Conservation (phyloP, 2,888 invertebrate genomes). For the Nomada flava region DNA sequence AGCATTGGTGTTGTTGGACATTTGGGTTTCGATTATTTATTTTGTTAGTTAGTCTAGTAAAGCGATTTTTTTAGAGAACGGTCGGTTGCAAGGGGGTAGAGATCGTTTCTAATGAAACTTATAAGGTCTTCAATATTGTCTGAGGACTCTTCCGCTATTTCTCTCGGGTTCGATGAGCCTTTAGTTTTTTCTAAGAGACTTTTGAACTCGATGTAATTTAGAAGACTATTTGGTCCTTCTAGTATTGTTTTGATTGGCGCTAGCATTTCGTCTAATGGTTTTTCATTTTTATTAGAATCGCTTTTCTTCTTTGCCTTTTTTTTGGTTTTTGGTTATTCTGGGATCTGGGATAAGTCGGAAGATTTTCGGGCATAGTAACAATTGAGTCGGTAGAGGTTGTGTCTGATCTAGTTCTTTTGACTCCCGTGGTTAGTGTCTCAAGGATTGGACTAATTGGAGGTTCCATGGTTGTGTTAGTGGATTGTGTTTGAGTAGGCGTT, state of each 20-base stretch:
- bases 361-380: too few relatives aligned
- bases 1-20: neutral
- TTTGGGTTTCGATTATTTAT: neutral
- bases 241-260: neutral
- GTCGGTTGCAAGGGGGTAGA: neutral
- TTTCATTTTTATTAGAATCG: neutral
- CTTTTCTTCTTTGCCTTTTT: neutral
- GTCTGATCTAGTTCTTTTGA: neutral
- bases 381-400: neutral
- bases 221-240: neutral
- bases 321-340: too few relatives aligned
- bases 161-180: neutral
- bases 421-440: neutral
- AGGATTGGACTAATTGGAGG: too few relatives aligned
- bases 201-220: slow-evolving; percentile 2
- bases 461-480: too few relatives aligned
- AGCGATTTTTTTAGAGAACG: neutral
- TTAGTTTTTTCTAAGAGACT: neutral
- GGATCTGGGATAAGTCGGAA: too few relatives aligned
- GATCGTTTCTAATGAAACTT: neutral
- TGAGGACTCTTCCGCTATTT: neutral
- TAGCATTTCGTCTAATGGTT: neutral
- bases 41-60: neutral
- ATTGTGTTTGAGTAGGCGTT: too few relatives aligned
- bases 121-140: neutral